Conservation (phyloP, 2,113 vertebrate species). For the Ivindomyrus marchei region DNA sequence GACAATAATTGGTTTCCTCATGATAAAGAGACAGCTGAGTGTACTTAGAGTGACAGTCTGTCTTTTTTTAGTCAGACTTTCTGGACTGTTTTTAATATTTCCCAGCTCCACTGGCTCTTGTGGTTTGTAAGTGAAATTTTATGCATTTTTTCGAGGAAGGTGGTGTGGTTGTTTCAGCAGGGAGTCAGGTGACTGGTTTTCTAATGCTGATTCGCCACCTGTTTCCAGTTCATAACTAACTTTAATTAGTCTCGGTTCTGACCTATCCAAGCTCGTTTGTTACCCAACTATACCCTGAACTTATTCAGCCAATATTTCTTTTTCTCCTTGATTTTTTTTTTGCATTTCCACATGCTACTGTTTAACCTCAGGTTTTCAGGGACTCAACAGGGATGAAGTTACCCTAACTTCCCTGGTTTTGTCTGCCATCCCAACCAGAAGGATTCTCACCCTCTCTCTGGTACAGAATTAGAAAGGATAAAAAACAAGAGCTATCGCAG, state of each 20-base stretch:
- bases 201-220: neutral
- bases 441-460: neutral
- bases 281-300: neutral
- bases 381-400: no score
- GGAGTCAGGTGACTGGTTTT: neutral
- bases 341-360: neutral
- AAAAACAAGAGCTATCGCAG: neutral
- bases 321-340: neutral
- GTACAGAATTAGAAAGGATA: neutral
- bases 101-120: neutral
- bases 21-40: neutral
- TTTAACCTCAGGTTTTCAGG: neutral
- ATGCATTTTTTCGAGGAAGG: neutral
- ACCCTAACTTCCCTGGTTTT: neutral
- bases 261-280: neutral
- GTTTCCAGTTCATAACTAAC: neutral
- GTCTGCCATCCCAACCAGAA: neutral
- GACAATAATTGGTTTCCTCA: constrained; percentile 9
- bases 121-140: neutral
- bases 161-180: neutral
- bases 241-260: neutral
- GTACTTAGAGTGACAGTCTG: neutral
- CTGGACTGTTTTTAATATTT: neutral
- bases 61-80: neutral
- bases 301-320: neutral